These are phyloP conservation scores for Aplodontia rufa DNA, from an alignment of 2,113 vertebrate genomes.

Conservation along the genomic window DNA sequence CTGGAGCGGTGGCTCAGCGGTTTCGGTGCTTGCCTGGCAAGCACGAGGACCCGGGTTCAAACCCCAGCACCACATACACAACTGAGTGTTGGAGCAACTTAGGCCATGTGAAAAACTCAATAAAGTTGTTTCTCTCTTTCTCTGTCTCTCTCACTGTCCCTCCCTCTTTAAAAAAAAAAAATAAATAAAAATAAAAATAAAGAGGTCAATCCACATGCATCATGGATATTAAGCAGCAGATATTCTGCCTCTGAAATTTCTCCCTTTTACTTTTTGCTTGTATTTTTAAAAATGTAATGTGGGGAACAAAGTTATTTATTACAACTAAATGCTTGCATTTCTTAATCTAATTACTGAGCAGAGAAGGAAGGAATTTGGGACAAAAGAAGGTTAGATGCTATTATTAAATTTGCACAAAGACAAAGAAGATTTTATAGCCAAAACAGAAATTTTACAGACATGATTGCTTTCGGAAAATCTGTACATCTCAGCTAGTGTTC, in stretches of 20 bases:
- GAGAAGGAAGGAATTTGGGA: not conserved
- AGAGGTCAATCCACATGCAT: not conserved
- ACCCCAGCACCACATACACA: too few relatives aligned
- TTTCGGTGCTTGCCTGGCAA: too few relatives aligned
- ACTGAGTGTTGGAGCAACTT: too few relatives aligned
- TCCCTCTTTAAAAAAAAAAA: too few relatives aligned
- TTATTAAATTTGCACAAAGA: not conserved
- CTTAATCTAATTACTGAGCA: not conserved
- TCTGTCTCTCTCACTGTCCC: too few relatives aligned
- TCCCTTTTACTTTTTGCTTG: not conserved
- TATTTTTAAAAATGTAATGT: not conserved
- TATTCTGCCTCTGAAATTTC: not conserved
- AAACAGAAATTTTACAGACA: constrained; percentile 24
- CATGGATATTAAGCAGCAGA: not conserved
- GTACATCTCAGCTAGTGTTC: not conserved
- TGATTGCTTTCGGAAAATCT: constrained; percentile 45
- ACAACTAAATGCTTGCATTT: not conserved
- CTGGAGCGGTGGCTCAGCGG: too few relatives aligned
- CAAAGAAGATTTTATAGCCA: constrained; percentile 54
- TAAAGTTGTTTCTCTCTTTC: too few relatives aligned
- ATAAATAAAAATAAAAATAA: too few relatives aligned
- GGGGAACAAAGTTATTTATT: not conserved
- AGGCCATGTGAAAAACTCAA: too few relatives aligned
- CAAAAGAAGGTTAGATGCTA: not conserved
- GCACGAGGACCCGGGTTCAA: too few relatives aligned